Evolutionary conservation across 2,888 invertebrate genomes (phyloP).

Genomic region (Ptilodon capucinus): DNA sequence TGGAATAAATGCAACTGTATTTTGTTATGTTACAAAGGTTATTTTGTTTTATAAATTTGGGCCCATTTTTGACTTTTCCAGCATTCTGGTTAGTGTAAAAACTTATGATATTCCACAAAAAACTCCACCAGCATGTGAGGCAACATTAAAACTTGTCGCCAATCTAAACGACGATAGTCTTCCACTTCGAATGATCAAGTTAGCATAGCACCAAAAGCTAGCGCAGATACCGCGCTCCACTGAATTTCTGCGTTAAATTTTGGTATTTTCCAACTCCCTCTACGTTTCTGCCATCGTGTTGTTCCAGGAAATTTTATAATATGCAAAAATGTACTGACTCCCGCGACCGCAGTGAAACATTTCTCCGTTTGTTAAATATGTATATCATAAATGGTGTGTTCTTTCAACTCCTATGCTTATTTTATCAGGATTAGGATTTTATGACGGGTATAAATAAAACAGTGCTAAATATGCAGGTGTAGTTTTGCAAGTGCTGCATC

Average conservation of each 20-base stretch:
- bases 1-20: no score
- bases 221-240: conserved; percentile 28
- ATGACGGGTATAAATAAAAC: no score
- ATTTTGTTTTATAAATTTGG: no score
- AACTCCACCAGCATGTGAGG: background rate
- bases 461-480: no score
- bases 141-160: background rate
- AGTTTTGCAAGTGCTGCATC: no score
- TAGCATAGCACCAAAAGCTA: conserved; percentile 15
- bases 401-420: background rate
- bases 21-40: no score
- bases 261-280: conserved; percentile 27
- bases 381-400: conserved; percentile 29
- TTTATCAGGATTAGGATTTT: no score
- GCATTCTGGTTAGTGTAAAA: background rate
- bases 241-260: conserved; percentile 36
- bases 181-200: conserved; percentile 9
- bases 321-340: conserved; percentile 23
- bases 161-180: conserved; percentile 15
- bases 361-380: conserved; percentile 37
- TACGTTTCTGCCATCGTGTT: conserved; percentile 23
- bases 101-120: conserved; percentile 2
- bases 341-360: conserved; percentile 25
- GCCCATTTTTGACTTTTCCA: background rate
- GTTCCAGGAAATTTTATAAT: conserved; percentile 34